Evolutionary conservation across 2,888 invertebrate species (phyloP).

Genomic region (Alviniconcha strummeri): DNA sequence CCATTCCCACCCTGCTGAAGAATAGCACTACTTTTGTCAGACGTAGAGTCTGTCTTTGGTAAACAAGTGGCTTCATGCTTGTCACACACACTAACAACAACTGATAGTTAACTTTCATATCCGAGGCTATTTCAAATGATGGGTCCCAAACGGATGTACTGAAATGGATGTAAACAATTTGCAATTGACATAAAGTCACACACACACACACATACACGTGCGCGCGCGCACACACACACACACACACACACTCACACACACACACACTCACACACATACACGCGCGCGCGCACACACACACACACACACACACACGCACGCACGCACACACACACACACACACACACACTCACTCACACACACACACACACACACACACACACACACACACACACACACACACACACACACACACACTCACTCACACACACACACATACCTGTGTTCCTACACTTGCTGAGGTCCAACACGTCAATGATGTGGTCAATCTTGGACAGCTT

Average conservation of each 20-base stretch:
- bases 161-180: too few species aligned
- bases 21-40: too few species aligned
- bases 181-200: too few species aligned
- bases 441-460: slow-evolving; percentile 85
- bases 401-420: slow-evolving; percentile 3
- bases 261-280: background rate
- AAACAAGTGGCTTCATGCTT: too few species aligned
- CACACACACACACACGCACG: background rate
- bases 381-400: slow-evolving; percentile 20
- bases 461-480: slow-evolving; percentile 84
- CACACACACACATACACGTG: too few species aligned
- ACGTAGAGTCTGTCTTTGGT: too few species aligned
- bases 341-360: slow-evolving; percentile 10
- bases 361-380: slow-evolving; percentile 14
- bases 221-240: background rate
- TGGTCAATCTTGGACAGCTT: slow-evolving; percentile 86
- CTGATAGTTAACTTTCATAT: too few species aligned
- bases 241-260: slow-evolving; percentile 10
- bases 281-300: background rate
- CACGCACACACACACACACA: slow-evolving; percentile 16
- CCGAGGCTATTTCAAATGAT: too few species aligned
- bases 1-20: too few species aligned
- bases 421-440: slow-evolving; percentile 71
- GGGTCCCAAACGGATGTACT: too few species aligned
- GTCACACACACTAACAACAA: too few species aligned